A percentile compares a stretch with the other conserved stretches of the same genome.
These are phyloP conservation scores for Drosophila parthenogenetica DNA, from an alignment of 2,888 invertebrate genomes.

Conservation along the genomic window DNA sequence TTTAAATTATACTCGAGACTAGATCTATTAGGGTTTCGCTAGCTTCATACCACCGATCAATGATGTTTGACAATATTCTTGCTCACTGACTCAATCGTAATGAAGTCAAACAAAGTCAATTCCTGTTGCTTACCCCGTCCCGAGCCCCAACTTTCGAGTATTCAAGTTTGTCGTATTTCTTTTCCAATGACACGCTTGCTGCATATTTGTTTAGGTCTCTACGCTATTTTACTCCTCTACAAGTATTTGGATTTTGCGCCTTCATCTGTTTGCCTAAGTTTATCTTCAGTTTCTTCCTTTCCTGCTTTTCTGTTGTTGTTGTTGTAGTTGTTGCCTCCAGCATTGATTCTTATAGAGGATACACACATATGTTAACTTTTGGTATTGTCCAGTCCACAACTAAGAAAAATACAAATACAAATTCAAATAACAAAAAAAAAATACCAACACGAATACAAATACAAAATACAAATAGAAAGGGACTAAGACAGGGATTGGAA, in stretches of 20 bases:
- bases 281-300: conserved; percentile 12
- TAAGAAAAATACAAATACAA: conserved; percentile 43
- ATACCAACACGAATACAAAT: conserved; percentile 15
- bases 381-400: conserved; percentile 30
- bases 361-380: conserved; percentile 26
- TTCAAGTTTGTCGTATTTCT: conserved; percentile 11
- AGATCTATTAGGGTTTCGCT: no score
- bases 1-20: no score
- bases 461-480: not conserved
- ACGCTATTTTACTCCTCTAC: conserved; percentile 14
- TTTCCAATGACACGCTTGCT: conserved; percentile 47
- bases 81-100: conserved; percentile 36
- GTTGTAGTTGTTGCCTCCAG: conserved; percentile 54
- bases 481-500: conserved; percentile 2
- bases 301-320: not conserved
- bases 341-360: conserved; percentile 41
- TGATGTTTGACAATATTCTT: conserved; percentile 15
- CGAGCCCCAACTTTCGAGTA: conserved; percentile 1
- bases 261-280: conserved; percentile 53
- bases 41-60: not conserved
- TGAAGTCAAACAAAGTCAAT: conserved; percentile 65
- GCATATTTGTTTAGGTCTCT: conserved; percentile 70
- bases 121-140: conserved; percentile 48
- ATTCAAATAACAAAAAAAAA: conserved; percentile 25
- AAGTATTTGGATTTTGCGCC: conserved; percentile 37